These are phyloP conservation scores for Dromiciops gliroides DNA, from an alignment of 2,113 vertebrate species.

Conservation along the genomic window DNA sequence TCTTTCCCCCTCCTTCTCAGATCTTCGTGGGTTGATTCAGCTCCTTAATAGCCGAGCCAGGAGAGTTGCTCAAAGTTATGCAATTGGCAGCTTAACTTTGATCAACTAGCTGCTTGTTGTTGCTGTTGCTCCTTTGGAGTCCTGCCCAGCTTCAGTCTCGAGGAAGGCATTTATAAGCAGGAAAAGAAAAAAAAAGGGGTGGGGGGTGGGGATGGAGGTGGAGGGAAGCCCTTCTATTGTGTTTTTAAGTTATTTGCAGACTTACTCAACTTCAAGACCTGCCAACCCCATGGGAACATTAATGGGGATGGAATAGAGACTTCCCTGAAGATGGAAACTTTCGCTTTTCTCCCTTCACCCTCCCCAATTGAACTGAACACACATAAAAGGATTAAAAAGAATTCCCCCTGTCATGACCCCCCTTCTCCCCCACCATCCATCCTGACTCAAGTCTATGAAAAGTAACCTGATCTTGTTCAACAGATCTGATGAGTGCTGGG, in stretches of 20 bases:
- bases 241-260: constrained; percentile 77
- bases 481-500: not conserved
- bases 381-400: constrained; percentile 52
- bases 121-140: constrained; percentile 85
- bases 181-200: constrained; percentile 58
- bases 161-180: constrained; percentile 82
- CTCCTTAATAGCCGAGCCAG: constrained; percentile 79
- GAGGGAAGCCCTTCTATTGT: constrained; percentile 71
- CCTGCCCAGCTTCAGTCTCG: constrained; percentile 83
- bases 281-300: constrained; percentile 69
- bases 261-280: constrained; percentile 76
- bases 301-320: constrained; percentile 65
- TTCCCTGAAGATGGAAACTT: constrained; percentile 62
- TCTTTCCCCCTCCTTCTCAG: constrained; percentile 69
- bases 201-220: not conserved
- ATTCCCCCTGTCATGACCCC: not conserved
- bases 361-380: constrained; percentile 56
- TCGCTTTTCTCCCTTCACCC: constrained; percentile 4
- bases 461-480: constrained; percentile 49
- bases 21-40: constrained; percentile 63
- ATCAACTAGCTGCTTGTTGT: constrained; percentile 83
- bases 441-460: constrained; percentile 11
- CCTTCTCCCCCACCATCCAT: not conserved
- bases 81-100: constrained; percentile 86
- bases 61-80: constrained; percentile 86